A percentile compares a stretch with the other conserved stretches of the same genome.
phyloP scores from a whole-genome alignment of 2,113 vertebrate genomes.

The Elanus axillaris region DNA sequence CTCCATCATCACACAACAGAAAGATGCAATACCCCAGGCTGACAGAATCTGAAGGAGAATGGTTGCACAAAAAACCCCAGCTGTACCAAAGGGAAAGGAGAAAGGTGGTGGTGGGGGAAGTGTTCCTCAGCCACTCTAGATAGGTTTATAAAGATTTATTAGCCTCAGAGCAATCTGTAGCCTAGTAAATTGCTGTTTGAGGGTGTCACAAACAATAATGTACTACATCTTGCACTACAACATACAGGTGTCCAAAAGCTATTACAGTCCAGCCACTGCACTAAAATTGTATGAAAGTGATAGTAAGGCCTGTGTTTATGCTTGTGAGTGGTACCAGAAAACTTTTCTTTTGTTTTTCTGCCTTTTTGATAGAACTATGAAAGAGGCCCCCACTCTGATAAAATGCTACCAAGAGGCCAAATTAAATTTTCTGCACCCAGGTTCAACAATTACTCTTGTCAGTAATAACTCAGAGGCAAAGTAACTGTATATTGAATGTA shows the following conservation, averaged over 20 bases:
- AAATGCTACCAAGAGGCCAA: constrained; percentile 50
- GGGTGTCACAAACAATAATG: constrained; percentile 74
- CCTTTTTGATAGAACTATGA: constrained; percentile 33
- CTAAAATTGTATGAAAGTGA: constrained; percentile 68
- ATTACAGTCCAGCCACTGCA: constrained; percentile 57
- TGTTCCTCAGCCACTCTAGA: not conserved
- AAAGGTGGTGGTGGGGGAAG: not conserved
- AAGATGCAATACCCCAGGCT: not conserved
- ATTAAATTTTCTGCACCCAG: constrained; percentile 56
- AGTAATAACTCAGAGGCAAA: constrained; percentile 42
- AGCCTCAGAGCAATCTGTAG: constrained; percentile 62
- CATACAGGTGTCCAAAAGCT: constrained; percentile 67
- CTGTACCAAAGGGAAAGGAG: not conserved
- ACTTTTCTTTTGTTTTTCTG: constrained; percentile 42
- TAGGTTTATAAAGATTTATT: constrained; percentile 72
- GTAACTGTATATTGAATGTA: constrained; percentile 16
- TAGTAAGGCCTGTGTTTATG: not conserved
- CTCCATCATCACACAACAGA: not conserved
- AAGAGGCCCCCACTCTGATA: constrained; percentile 1
- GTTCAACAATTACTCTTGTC: not conserved
- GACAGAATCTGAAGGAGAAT: not conserved
- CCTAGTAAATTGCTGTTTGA: constrained; percentile 75
- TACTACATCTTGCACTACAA: constrained; percentile 58
- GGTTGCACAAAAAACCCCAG: not conserved
- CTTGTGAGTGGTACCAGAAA: constrained; percentile 46